phyloP scores from a whole-genome alignment of 2,797 vertebrate genomes.

The Huso huso region DNA sequence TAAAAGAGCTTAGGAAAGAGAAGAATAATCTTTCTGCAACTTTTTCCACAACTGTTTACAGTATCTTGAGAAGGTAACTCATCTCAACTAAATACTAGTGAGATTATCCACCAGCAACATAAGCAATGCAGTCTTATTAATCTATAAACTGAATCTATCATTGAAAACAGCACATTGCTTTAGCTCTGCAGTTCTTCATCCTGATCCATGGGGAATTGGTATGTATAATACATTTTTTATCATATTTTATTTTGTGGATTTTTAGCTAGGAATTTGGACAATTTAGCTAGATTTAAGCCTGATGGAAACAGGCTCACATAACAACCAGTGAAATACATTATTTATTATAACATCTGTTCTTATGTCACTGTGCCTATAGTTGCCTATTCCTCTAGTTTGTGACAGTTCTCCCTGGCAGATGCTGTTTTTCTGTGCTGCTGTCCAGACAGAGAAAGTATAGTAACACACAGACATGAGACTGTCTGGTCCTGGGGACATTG shows the following conservation, averaged over 20 bases:
- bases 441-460: too few relatives aligned
- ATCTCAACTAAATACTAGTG: conserved; percentile 11
- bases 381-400: too few relatives aligned
- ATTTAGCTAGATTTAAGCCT: neutral
- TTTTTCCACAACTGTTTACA: conserved; percentile 10
- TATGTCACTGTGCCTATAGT: too few relatives aligned
- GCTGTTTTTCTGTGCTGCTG: too few relatives aligned
- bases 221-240: neutral
- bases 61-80: conserved; percentile 6
- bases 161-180: conserved; percentile 7
- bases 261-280: too few relatives aligned
- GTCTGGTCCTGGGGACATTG: too few relatives aligned
- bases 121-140: neutral
- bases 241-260: too few relatives aligned
- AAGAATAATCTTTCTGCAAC: conserved; percentile 8
- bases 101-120: conserved; percentile 1
- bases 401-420: too few relatives aligned
- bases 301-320: conserved; percentile 36
- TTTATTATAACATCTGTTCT: too few relatives aligned
- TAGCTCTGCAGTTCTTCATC: neutral
- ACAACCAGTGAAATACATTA: conserved; percentile 28
- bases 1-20: neutral
- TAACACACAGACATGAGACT: too few relatives aligned
- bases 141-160: neutral
- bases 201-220: conserved; percentile 4